Evolutionary conservation across 2,797 vertebrate species (phyloP), one percentile per base, ranked within the genome.

Genomic region (Pitangus sulphuratus): DNA sequence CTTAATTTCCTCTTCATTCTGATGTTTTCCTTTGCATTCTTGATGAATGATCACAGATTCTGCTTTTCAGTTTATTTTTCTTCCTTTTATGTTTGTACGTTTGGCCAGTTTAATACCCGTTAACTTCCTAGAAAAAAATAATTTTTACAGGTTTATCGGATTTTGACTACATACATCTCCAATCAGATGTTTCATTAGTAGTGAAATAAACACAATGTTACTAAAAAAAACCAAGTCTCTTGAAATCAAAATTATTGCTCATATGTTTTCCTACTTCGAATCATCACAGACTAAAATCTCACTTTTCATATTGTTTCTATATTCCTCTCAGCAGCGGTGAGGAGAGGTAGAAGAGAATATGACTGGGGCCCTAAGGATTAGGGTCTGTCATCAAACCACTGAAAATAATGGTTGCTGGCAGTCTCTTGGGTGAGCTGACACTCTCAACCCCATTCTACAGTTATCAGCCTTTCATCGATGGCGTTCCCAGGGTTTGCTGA

Each of bases 51-150:
- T 94, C 91, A 96, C 44, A 92, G 88, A 95, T 89, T 95, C 76
- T 14, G 2, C 42, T 90, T 96, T 93, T 92, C 79, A 74, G 93
- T 90, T 96, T 96, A 96, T 96, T 97, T 97, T 94, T 92, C 91
- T 93, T 92, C 51, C 48, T 90, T 82, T 87, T 85, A 71, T 90
- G 77, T 95, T 96, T 92, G 84, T 74, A 95, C 87, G 93, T 94
- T 95, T 97, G 93, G 84, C 84, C 95, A 97, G 51, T 90, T 94
- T n/a, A 84, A 84, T 71, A 83, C 71, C 85, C 87, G 87, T 70
- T 76, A 87, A 91, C 84, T 95, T 96, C 84, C 82, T 69, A 94
- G 84, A 94, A 94, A 91, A 90, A 96, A 93, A 77, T 35, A 93
- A 61, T 60, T 87, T 93, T 96, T 94, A 91, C 22, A 89, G 51